These are phyloP conservation scores for Synanthedon vespiformis DNA, from an alignment of 2,888 invertebrate species.

Conservation along the genomic window DNA sequence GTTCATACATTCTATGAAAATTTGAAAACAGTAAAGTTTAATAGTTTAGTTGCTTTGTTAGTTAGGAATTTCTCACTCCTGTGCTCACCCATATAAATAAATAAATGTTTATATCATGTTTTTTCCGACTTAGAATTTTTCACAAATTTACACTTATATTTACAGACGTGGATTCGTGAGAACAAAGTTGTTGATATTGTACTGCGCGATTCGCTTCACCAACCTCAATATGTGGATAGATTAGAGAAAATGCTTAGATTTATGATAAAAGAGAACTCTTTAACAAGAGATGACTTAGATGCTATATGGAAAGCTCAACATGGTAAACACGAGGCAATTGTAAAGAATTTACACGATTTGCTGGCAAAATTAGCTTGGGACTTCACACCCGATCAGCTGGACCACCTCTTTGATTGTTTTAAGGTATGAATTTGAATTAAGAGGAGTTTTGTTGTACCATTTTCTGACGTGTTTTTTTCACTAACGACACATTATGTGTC, in stretches of 20 bases:
- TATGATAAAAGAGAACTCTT: conserved; percentile 92
- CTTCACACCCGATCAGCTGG: conserved; percentile 96
- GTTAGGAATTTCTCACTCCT: no score
- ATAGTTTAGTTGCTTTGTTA: neutral
- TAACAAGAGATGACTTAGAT: conserved; percentile 92
- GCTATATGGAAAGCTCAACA: conserved; percentile 97
- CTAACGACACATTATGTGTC: no score
- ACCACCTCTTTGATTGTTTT: conserved; percentile 97
- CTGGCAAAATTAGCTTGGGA: conserved; percentile 98
- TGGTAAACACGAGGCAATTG: conserved; percentile 98
- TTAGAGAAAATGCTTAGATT: conserved; percentile 97
- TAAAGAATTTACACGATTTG: conserved; percentile 96
- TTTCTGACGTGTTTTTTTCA: no score
- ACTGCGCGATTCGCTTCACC: conserved; percentile 93
- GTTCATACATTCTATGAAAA: neutral
- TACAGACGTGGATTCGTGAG: conserved; percentile 93
- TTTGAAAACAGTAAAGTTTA: neutral
- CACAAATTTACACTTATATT: conserved; percentile 15
- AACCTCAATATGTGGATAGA: conserved; percentile 97
- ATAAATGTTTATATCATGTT: neutral
- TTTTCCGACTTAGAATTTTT: neutral
- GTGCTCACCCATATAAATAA: no score
- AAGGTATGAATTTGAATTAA: conserved; percentile 69
- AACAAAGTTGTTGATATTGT: conserved; percentile 96
- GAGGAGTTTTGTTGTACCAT: neutral